These are phyloP conservation scores for Trissoscelio sp. DNA, from an alignment of 2,888 invertebrate species.

Conservation along the genomic window DNA sequence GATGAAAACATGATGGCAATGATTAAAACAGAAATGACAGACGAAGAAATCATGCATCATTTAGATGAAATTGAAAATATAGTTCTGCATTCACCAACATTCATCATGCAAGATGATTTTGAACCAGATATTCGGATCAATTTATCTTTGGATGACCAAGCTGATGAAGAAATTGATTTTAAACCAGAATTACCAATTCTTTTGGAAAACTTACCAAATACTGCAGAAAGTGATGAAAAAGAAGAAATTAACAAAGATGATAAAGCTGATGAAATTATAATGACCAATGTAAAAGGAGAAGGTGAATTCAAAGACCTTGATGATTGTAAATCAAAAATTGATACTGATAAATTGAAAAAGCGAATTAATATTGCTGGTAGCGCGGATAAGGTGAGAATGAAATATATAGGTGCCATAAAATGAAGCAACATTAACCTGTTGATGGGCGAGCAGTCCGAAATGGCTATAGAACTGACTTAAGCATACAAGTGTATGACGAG, in stretches of 20 bases:
- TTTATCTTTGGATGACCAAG: conserved; percentile 36
- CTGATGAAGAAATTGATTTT: conserved; percentile 35
- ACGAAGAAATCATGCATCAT: conserved; percentile 78
- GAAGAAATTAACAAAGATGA: too few relatives aligned
- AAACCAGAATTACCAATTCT: conserved; percentile 49
- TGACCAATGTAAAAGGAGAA: background rate
- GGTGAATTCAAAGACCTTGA: background rate
- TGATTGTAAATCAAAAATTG: conserved; percentile 1
- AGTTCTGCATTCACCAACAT: conserved; percentile 72
- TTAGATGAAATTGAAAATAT: conserved; percentile 79
- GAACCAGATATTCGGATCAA: conserved; percentile 57
- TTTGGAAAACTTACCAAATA: conserved; percentile 22
- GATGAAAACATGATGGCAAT: conserved; percentile 32
- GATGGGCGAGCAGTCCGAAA: too few relatives aligned
- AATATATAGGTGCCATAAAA: background rate
- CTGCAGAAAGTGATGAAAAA: conserved; percentile 16
- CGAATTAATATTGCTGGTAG: conserved; percentile 63
- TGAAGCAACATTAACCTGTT: too few relatives aligned
- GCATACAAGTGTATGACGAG: too few relatives aligned
- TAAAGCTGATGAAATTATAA: too few relatives aligned
- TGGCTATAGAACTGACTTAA: too few relatives aligned
- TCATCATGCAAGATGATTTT: conserved; percentile 72
- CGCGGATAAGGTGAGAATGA: conserved; percentile 58
- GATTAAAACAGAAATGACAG: conserved; percentile 72
- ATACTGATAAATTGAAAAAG: conserved; percentile 41